These are phyloP conservation scores for Psilanteris sp. DNA, from an alignment of 1,140 invertebrate genomes.

Conservation along the genomic window DNA sequence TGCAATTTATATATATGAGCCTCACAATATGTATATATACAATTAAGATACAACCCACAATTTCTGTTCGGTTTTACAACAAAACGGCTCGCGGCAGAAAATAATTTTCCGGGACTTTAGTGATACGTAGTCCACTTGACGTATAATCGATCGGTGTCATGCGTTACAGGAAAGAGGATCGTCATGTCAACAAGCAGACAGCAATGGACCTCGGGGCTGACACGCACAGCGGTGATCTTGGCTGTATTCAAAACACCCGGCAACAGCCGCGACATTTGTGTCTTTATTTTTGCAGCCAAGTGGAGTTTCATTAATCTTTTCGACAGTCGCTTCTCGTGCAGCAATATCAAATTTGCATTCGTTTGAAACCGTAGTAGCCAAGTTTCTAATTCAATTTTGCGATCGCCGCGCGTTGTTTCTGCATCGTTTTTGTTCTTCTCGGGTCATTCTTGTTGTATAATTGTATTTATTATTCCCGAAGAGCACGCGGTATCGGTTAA, in stretches of 20 bases:
- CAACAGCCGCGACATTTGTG: constrained; percentile 2
- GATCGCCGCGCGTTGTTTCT: too few relatives aligned
- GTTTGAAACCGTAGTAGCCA: not conserved
- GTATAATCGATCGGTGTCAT: constrained; percentile 28
- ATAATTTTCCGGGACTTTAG: too few relatives aligned
- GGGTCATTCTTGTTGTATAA: too few relatives aligned
- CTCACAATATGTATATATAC: too few relatives aligned
- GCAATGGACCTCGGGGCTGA: constrained; percentile 14
- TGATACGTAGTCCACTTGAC: constrained; percentile 9
- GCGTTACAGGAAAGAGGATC: constrained; percentile 19
- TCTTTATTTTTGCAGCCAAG: constrained; percentile 17
- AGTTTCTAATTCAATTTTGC: not conserved
- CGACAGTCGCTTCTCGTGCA: not conserved
- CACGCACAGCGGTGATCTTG: constrained; percentile 16
- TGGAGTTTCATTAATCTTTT: constrained; percentile 21
- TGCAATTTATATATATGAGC: too few relatives aligned
- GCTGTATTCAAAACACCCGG: constrained; percentile 13
- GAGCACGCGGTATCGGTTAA: too few relatives aligned
- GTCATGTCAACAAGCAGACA: constrained; percentile 25
- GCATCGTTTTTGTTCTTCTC: too few relatives aligned
- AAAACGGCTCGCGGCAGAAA: too few relatives aligned
- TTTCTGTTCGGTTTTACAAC: too few relatives aligned
- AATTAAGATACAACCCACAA: too few relatives aligned
- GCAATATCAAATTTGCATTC: too few relatives aligned
- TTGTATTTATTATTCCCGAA: too few relatives aligned